Conservation (phyloP, 2,113 vertebrate species). For the Callipepla squamata region DNA sequence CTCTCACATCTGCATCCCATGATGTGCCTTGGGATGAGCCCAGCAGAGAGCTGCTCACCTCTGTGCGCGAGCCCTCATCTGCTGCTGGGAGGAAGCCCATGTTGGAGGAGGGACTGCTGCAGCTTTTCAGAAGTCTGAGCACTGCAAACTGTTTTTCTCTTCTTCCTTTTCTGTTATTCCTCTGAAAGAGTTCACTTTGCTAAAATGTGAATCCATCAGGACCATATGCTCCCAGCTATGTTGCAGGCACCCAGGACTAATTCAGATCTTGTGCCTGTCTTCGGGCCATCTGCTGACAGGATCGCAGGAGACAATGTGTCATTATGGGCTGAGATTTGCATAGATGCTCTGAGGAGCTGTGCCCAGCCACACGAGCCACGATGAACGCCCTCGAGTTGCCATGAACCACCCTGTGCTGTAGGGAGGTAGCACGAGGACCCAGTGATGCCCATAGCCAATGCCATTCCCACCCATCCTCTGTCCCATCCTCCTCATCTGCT, state of each 20-base stretch:
- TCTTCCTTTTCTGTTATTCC: background rate
- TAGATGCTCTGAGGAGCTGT: constrained; percentile 2
- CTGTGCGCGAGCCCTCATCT: background rate
- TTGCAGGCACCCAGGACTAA: background rate
- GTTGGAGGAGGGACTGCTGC: background rate
- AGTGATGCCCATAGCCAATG: background rate
- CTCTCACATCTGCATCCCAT: background rate
- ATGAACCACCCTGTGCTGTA: background rate
- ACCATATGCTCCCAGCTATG: constrained; percentile 12
- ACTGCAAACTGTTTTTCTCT: background rate
- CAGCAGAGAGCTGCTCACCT: background rate
- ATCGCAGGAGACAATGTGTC: background rate
- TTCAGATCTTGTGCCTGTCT: constrained; percentile 4
- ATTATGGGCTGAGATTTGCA: constrained; percentile 12
- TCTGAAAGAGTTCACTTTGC: background rate
- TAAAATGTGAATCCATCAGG: background rate
- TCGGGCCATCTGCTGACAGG: constrained; percentile 30
- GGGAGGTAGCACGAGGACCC: background rate
- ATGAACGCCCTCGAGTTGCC: too few species aligned
- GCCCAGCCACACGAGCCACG: background rate
- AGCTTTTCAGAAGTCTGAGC: background rate
- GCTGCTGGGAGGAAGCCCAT: background rate
- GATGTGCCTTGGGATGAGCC: background rate
- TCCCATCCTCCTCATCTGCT: background rate
- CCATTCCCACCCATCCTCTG: fast-evolving